phyloP scores from a whole-genome alignment of 2,888 invertebrate genomes.

The Macrophya annulata region DNA sequence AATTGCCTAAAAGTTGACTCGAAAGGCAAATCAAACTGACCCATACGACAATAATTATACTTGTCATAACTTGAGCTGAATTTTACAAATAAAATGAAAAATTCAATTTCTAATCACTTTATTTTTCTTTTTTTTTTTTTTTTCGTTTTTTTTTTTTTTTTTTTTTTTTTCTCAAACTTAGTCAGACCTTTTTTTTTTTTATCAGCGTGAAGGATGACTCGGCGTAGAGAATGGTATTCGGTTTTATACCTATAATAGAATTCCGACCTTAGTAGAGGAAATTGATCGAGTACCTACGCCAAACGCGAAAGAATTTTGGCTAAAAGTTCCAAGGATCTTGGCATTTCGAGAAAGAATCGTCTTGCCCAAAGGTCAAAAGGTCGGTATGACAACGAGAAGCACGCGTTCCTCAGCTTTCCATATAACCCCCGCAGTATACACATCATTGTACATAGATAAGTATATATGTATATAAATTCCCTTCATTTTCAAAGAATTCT shows the following conservation, averaged over 20 bases:
- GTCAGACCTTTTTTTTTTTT: background rate
- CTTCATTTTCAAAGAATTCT: constrained; percentile 28
- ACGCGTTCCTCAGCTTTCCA: background rate
- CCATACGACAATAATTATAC: background rate
- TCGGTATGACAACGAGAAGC: constrained; percentile 10
- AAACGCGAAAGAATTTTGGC: constrained; percentile 17
- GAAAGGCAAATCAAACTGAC: no score
- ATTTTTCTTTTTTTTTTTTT: no score
- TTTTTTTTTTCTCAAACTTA: background rate
- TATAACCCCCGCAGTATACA: background rate
- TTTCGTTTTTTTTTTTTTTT: no score
- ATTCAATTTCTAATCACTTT: background rate
- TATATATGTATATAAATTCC: no score
- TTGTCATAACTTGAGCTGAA: no score
- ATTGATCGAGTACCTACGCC: constrained; percentile 22
- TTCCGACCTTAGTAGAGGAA: constrained; percentile 32
- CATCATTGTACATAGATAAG: no score
- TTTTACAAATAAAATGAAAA: no score
- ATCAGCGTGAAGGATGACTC: background rate
- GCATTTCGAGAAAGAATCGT: constrained; percentile 30
- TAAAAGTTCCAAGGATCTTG: constrained; percentile 3
- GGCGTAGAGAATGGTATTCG: constrained; percentile 24
- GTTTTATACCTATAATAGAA: constrained; percentile 11
- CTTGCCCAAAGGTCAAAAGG: constrained; percentile 30
- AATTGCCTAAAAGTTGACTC: no score